These are phyloP conservation scores for Entelurus aequoreus DNA, from an alignment of 2,113 vertebrate genomes.

Conservation along the genomic window DNA sequence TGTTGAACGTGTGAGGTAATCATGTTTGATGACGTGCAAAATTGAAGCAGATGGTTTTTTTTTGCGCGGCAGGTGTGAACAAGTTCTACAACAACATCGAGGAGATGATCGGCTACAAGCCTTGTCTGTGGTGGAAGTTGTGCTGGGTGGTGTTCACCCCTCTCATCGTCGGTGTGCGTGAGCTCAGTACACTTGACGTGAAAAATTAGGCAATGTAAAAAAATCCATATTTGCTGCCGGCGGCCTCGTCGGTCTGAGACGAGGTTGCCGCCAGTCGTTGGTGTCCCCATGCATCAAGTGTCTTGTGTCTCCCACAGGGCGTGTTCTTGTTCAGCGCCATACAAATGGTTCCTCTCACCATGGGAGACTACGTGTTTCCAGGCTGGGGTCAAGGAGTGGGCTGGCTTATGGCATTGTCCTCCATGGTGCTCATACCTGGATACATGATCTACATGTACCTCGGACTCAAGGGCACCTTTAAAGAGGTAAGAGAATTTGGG, in stretches of 20 bases:
- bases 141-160: conserved; percentile 98
- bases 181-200: conserved; percentile 34
- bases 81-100: conserved; percentile 97
- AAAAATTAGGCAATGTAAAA: conserved; percentile 53
- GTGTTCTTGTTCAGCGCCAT: conserved; percentile 97
- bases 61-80: conserved; percentile 82
- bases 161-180: conserved; percentile 90
- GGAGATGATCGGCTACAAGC: conserved; percentile 97
- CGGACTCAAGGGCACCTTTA: conserved; percentile 90
- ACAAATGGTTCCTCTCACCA: conserved; percentile 95
- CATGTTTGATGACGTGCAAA: conserved; percentile 50
- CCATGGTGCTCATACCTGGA: conserved; percentile 96
- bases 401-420: conserved; percentile 97
- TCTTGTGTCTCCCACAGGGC: conserved; percentile 76
- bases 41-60: conserved; percentile 55
- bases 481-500: conserved; percentile 78
- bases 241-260: conserved; percentile 30
- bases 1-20: neutral
- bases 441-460: conserved; percentile 96
- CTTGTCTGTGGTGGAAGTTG: conserved; percentile 96
- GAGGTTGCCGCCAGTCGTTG: conserved; percentile 22
- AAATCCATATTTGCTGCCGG: conserved; percentile 59
- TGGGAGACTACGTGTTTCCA: conserved; percentile 95
- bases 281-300: conserved; percentile 57
- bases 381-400: conserved; percentile 97